Evolutionary conservation across 2,113 vertebrate genomes (phyloP).

Genomic region (Neolamprologus hecqui): DNA sequence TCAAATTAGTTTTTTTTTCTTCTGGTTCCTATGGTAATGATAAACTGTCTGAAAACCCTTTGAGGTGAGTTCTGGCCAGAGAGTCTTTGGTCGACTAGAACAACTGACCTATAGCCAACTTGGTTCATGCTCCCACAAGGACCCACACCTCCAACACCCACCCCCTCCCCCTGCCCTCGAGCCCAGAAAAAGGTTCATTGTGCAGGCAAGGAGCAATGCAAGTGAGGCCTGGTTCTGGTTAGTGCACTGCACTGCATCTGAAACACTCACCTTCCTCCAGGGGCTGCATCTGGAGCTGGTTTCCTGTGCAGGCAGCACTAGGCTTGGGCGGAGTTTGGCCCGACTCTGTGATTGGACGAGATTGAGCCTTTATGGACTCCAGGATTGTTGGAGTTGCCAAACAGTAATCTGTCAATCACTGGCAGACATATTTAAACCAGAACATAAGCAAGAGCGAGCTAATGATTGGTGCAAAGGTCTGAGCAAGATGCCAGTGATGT

Average conservation of each 20-base stretch:
- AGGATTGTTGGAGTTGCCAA: conserved; percentile 49
- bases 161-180: conserved; percentile 31
- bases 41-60: not conserved
- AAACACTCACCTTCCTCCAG: conserved; percentile 73
- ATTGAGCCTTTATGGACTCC: conserved; percentile 48
- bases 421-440: conserved; percentile 39
- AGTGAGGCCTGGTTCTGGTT: conserved; percentile 69
- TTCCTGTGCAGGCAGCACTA: conserved; percentile 68
- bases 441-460: not conserved
- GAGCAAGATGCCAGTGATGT: not conserved
- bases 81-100: conserved; percentile 10
- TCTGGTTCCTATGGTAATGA: conserved; percentile 8
- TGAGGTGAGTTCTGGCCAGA: conserved; percentile 23
- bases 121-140: conserved; percentile 51
- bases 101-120: conserved; percentile 44
- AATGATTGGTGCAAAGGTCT: conserved; percentile 22
- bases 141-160: conserved; percentile 3
- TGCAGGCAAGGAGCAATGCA: conserved; percentile 47
- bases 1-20: not conserved
- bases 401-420: conserved; percentile 62
- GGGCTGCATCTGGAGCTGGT: conserved; percentile 77
- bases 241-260: conserved; percentile 58
- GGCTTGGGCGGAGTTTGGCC: conserved; percentile 60
- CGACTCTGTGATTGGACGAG: conserved; percentile 57
- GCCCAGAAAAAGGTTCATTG: conserved; percentile 71